Evolutionary conservation across 2,888 invertebrate species (phyloP).

Genomic region (Napeogenes inachia): DNA sequence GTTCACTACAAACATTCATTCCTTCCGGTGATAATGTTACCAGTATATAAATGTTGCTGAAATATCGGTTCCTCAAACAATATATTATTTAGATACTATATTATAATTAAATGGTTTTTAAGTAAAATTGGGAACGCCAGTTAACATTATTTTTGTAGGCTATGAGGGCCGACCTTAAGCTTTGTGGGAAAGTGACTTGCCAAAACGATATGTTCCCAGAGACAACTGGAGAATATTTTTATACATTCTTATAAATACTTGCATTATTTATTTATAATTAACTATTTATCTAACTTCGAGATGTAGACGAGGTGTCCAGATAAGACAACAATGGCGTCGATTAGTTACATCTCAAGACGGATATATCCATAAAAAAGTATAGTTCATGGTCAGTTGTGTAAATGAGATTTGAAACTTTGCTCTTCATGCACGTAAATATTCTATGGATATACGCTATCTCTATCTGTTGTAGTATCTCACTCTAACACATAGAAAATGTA

Average conservation of each 20-base stretch:
- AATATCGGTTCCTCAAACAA: conserved; percentile 8
- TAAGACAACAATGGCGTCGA: conserved; percentile 47
- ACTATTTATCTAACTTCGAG: conserved; percentile 36
- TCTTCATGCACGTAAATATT: conserved; percentile 51
- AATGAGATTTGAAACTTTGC: conserved; percentile 30
- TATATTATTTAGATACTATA: too few species aligned
- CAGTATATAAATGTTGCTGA: conserved; percentile 22
- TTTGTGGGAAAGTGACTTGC: conserved; percentile 60
- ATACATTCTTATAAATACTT: conserved; percentile 12
- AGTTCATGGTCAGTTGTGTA: conserved; percentile 57
- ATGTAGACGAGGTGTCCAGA: conserved; percentile 44
- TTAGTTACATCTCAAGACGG: conserved; percentile 58
- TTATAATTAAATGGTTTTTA: too few species aligned
- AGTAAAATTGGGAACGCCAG: conserved; percentile 13
- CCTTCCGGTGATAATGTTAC: conserved; percentile 34
- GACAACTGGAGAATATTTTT: conserved; percentile 26
- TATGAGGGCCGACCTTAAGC: conserved; percentile 34
- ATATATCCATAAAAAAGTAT: conserved; percentile 57
- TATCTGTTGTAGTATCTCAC: conserved; percentile 22
- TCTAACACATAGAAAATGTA: conserved; percentile 37
- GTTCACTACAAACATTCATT: conserved; percentile 35
- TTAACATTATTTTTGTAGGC: conserved; percentile 34
- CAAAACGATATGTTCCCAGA: conserved; percentile 35
- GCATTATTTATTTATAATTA: conserved; percentile 25
- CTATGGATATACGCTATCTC: conserved; percentile 62